These are phyloP conservation scores for Corella eumyota DNA, from an alignment of 23 tunicate genomes.

Conservation along the genomic window DNA sequence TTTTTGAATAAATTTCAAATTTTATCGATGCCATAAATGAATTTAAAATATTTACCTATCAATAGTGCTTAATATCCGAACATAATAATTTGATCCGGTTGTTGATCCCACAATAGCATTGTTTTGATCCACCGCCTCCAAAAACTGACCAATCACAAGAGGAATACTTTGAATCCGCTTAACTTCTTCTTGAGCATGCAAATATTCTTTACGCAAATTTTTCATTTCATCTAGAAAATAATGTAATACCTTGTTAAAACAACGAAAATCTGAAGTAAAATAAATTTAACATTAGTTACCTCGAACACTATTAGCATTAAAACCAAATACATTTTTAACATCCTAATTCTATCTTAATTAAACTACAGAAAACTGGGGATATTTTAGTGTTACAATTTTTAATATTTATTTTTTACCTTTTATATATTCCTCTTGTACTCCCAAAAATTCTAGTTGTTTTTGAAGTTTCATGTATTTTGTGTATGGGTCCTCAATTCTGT, in stretches of 20 bases:
- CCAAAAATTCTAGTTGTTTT: constrained; percentile 92
- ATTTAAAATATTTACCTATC: constrained; percentile 62
- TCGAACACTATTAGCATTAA: too few relatives aligned
- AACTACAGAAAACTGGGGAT: too few relatives aligned
- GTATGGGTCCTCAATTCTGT: constrained; percentile 80
- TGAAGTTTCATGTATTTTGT: constrained; percentile 89
- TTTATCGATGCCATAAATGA: too few relatives aligned
- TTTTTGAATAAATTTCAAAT: too few relatives aligned
- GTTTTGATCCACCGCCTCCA: constrained; percentile 99
- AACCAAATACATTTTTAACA: too few relatives aligned
- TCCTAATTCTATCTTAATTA: too few relatives aligned
- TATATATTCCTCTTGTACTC: constrained; percentile 97
- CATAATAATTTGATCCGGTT: constrained; percentile 97
- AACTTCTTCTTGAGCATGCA: constrained; percentile 99
- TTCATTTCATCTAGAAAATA: constrained; percentile 94
- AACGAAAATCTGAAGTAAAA: background rate
- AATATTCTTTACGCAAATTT: constrained; percentile 92
- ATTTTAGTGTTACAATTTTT: too few relatives aligned
- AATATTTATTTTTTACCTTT: too few relatives aligned
- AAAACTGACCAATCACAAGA: constrained; percentile 98
- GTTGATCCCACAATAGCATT: constrained; percentile 97
- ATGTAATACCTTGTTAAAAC: background rate
- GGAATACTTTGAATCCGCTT: constrained; percentile 98
- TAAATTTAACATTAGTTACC: too few relatives aligned
- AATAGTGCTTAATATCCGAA: constrained; percentile 77